Conservation (phyloP, 2,113 vertebrate species). For the Pithys albifrons region DNA sequence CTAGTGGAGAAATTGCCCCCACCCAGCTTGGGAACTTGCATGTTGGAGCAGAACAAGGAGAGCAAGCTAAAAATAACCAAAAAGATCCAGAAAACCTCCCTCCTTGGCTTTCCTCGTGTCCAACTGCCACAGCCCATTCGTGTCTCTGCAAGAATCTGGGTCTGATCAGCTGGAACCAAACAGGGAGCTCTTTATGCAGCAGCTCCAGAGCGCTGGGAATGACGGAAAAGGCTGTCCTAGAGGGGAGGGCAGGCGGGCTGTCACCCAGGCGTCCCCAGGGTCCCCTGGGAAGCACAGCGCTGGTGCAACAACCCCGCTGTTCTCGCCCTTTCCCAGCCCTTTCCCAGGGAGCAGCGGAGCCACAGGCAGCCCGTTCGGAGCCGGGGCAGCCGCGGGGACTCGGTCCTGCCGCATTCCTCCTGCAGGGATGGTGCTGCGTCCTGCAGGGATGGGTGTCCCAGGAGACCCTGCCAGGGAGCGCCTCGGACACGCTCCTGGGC, state of each 20-base stretch:
- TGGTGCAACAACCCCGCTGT: not conserved
- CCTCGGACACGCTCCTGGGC: not conserved
- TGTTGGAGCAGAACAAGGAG: not conserved
- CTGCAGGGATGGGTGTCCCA: not conserved
- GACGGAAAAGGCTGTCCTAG: not conserved
- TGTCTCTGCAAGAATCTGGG: not conserved
- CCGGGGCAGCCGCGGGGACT: not conserved
- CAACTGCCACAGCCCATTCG: not conserved
- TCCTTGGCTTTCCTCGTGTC: accelerated
- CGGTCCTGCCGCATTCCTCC: accelerated
- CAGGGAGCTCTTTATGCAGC: not conserved
- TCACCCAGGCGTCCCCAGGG: not conserved
- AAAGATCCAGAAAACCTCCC: not conserved
- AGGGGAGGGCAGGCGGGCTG: not conserved
- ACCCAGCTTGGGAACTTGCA: not conserved
- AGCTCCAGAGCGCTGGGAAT: not conserved
- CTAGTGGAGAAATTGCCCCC: not conserved
- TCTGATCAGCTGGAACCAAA: not conserved
- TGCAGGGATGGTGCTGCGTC: not conserved
- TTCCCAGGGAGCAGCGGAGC: not conserved
- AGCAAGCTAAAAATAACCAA: not conserved
- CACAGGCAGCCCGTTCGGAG: not conserved
- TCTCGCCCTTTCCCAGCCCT: not conserved
- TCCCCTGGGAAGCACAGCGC: not conserved
- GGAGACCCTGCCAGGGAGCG: not conserved